phyloP scores from a whole-genome alignment of 2,888 invertebrate species.

The Leistus spinibarbis region DNA sequence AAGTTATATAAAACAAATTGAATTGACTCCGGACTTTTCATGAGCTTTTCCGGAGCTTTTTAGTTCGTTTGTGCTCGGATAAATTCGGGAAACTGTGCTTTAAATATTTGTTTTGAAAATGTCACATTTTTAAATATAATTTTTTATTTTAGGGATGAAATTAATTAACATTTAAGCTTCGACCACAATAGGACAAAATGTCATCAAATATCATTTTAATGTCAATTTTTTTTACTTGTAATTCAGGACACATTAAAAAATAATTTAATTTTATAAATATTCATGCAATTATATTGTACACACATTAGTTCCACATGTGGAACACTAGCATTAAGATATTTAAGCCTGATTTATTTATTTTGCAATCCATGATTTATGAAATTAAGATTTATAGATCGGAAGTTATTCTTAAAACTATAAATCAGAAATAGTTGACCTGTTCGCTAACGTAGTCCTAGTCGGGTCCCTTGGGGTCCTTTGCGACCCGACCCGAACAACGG shows the following conservation, averaged over 20 bases:
- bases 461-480: not conserved
- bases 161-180: conserved; percentile 34
- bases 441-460: not conserved
- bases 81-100: not conserved
- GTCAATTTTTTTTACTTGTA: not conserved
- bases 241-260: not conserved
- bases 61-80: not conserved
- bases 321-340: no score
- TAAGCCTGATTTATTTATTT: no score
- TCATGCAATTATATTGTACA: not conserved
- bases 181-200: conserved; percentile 33
- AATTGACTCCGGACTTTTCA: not conserved
- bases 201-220: conserved; percentile 38
- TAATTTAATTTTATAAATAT: not conserved
- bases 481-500: not conserved
- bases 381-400: no score
- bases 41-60: not conserved
- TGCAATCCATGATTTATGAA: no score
- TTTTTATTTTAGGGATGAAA: conserved; percentile 20
- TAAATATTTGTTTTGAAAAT: not conserved
- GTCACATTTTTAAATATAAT: not conserved
- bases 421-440: not conserved
- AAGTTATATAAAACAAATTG: not conserved
- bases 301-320: not conserved
- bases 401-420: no score